A percentile compares a stretch with the other conserved stretches of the same genome.
Evolutionary conservation across 2,113 vertebrate genomes (phyloP).

Genomic region (Heptranchias perlo): DNA sequence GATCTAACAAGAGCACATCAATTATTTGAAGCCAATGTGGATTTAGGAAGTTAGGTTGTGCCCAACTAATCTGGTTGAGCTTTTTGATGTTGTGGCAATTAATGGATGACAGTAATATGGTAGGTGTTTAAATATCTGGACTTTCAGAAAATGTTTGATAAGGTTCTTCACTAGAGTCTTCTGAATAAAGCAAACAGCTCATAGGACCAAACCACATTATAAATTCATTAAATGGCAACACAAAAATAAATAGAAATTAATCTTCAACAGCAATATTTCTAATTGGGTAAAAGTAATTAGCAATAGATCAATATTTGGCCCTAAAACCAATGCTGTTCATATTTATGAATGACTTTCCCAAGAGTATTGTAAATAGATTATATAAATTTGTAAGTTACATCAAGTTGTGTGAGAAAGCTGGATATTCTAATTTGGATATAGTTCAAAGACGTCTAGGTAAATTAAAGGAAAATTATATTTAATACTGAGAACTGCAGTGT

Average conservation of each 20-base stretch:
- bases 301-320: neutral
- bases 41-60: neutral
- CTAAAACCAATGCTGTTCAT: neutral
- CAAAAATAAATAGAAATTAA: neutral
- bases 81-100: neutral
- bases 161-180: neutral
- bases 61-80: neutral
- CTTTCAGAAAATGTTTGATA: neutral
- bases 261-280: neutral
- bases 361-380: neutral
- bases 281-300: neutral
- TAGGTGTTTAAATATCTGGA: neutral
- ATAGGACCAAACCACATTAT: neutral
- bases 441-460: neutral
- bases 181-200: neutral
- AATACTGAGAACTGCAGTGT: neutral
- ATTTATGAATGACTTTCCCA: neutral
- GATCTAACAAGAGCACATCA: no score
- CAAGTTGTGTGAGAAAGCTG: neutral
- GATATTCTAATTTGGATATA: neutral
- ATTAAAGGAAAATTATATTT: neutral
- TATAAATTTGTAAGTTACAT: neutral
- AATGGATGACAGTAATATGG: neutral
- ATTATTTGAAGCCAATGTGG: neutral
- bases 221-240: neutral